Conservation (phyloP, 2,113 vertebrate species). For the Hipposideros armiger region DNA sequence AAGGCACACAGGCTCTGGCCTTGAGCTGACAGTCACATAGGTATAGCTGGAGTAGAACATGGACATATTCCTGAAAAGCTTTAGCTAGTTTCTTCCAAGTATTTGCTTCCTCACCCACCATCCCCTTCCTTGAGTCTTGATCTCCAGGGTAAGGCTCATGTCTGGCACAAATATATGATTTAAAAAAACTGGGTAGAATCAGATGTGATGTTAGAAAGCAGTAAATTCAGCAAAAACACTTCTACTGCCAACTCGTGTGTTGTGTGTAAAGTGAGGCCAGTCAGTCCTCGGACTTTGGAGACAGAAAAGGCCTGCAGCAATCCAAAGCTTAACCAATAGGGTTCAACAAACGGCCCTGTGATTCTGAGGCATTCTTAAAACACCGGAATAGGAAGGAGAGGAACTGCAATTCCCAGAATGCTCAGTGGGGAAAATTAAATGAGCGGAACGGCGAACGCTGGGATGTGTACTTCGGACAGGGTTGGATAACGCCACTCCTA, state of each 20-base stretch:
- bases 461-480: not conserved
- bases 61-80: not conserved
- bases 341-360: not conserved
- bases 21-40: not conserved
- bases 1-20: not conserved
- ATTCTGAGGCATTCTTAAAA: not conserved
- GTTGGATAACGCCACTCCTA: not conserved
- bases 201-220: conserved; percentile 13
- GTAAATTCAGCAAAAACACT: not conserved
- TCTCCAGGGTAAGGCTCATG: not conserved
- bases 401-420: conserved; percentile 36
- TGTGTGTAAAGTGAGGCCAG: not conserved
- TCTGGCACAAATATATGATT: not conserved
- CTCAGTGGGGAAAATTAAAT: not conserved
- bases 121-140: conserved; percentile 3
- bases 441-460: too few relatives aligned
- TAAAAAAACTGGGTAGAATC: conserved; percentile 33
- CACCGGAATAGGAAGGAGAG: not conserved
- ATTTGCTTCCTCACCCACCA: not conserved
- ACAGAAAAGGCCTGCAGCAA: not conserved
- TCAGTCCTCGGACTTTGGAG: not conserved
- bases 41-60: not conserved
- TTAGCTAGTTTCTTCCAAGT: not conserved
- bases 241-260: not conserved
- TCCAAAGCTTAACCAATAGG: not conserved